phyloP scores from a whole-genome alignment of 2,888 invertebrate species.

The Ophioninae sp. region DNA sequence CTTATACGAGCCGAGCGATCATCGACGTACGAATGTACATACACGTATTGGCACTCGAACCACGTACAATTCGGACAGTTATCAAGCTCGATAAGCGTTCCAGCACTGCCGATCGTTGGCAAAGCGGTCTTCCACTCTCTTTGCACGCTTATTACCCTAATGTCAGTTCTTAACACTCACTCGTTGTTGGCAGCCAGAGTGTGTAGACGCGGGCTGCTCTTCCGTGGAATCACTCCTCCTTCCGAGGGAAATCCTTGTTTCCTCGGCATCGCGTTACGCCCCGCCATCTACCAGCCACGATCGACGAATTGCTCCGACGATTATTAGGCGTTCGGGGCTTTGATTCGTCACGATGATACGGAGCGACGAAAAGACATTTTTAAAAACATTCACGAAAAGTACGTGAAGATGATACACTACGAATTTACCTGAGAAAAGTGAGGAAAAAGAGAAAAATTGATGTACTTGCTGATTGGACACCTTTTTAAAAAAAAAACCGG shows the following conservation, averaged over 20 bases:
- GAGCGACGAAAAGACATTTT: background rate
- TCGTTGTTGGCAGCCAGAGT: conserved; percentile 75
- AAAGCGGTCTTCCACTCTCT: conserved; percentile 65
- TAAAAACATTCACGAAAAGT: too few species aligned
- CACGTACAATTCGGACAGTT: background rate
- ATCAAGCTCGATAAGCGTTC: conserved; percentile 40
- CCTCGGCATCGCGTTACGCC: background rate
- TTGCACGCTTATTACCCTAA: conserved; percentile 80
- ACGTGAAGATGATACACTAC: too few species aligned
- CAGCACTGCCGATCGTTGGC: conserved; percentile 20
- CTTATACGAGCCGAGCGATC: background rate
- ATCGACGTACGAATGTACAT: conserved; percentile 11
- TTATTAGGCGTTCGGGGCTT: background rate
- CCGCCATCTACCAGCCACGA: background rate
- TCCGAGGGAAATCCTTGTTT: background rate
- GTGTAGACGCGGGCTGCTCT: conserved; percentile 50
- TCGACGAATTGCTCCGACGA: background rate
- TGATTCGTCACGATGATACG: background rate
- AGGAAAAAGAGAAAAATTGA: too few species aligned
- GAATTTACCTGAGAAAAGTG: too few species aligned
- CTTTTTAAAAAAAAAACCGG: too few species aligned
- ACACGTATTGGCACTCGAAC: background rate
- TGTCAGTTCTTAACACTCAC: conserved; percentile 79
- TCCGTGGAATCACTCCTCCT: conserved; percentile 25
- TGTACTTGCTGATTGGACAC: too few species aligned